Conservation (phyloP, 2,113 vertebrate genomes). For the Apodemus sylvaticus region DNA sequence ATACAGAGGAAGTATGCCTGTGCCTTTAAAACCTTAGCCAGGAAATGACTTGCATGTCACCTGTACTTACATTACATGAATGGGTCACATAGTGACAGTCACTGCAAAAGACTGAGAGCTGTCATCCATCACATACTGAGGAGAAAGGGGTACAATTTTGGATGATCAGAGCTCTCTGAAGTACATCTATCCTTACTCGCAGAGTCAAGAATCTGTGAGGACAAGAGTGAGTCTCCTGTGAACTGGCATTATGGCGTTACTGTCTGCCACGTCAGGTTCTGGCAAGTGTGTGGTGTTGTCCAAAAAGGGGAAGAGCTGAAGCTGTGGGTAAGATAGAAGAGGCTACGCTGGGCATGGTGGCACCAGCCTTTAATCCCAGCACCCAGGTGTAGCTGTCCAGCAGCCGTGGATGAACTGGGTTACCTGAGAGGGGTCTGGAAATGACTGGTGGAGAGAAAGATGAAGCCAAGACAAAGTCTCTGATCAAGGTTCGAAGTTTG, state of each 20-base stretch:
- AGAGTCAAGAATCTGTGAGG: neutral
- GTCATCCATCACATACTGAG: neutral
- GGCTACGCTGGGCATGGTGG: too few species aligned
- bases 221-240: neutral
- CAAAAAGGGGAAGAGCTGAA: constrained; percentile 7
- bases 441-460: too few species aligned
- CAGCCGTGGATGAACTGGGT: too few species aligned
- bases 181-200: neutral
- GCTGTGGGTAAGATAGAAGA: neutral
- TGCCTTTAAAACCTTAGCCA: constrained; percentile 12
- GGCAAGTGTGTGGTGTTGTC: neutral
- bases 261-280: neutral
- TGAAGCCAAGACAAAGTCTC: too few species aligned
- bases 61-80: neutral
- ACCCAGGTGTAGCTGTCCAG: neutral
- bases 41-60: neutral
- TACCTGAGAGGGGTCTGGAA: too few species aligned
- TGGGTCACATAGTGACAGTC: neutral
- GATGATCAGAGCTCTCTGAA: neutral
- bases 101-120: neutral
- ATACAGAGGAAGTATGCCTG: neutral
- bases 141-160: neutral
- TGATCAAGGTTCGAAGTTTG: too few species aligned
- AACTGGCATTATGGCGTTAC: too few species aligned
- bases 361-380: neutral